Percentiles rank a stretch among this genome's conserved stretches.
phyloP scores from a whole-genome alignment of 2,797 vertebrate species.

The Coracias cyanogaster region DNA sequence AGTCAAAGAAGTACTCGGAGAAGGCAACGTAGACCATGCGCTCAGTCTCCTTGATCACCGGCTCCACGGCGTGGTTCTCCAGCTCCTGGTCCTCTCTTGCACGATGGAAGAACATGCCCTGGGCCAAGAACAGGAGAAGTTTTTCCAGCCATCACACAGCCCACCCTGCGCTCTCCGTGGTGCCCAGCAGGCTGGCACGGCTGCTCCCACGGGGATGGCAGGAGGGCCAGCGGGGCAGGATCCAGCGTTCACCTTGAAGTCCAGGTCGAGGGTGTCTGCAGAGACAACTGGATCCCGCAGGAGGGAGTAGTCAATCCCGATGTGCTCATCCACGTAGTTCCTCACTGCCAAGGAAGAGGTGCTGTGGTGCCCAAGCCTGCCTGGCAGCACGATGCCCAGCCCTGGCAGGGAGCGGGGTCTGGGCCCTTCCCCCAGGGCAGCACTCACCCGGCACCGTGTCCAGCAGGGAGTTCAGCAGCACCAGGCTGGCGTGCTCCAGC shows the following conservation, averaged over 20 bases:
- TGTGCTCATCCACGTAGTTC: constrained; percentile 84
- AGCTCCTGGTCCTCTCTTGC: constrained; percentile 74
- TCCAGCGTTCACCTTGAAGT: constrained; percentile 86
- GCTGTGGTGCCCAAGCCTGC: not conserved
- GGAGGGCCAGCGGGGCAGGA: not conserved
- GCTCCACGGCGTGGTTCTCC: constrained; percentile 85
- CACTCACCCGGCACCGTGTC: constrained; percentile 90
- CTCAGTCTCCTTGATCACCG: constrained; percentile 85
- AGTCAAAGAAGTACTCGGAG: constrained; percentile 96
- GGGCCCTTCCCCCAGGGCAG: not conserved
- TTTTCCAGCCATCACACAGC: rapidly evolving
- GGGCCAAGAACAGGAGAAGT: not conserved
- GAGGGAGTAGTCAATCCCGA: constrained; percentile 95
- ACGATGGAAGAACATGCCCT: constrained; percentile 91
- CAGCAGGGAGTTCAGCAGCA: constrained; percentile 89
- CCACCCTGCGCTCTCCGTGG: not conserved
- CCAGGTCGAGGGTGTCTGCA: constrained; percentile 85
- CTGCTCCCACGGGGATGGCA: not conserved
- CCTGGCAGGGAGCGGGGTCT: not conserved
- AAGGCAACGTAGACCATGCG: constrained; percentile 95
- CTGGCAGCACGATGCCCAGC: not conserved
- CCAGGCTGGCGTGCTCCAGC: constrained; percentile 86
- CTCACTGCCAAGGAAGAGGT: constrained; percentile 76
- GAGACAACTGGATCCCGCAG: constrained; percentile 87
- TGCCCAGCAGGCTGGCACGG: not conserved